Conservation (phyloP, 64 coral and sea anemone species). For the Porites lutea region DNA sequence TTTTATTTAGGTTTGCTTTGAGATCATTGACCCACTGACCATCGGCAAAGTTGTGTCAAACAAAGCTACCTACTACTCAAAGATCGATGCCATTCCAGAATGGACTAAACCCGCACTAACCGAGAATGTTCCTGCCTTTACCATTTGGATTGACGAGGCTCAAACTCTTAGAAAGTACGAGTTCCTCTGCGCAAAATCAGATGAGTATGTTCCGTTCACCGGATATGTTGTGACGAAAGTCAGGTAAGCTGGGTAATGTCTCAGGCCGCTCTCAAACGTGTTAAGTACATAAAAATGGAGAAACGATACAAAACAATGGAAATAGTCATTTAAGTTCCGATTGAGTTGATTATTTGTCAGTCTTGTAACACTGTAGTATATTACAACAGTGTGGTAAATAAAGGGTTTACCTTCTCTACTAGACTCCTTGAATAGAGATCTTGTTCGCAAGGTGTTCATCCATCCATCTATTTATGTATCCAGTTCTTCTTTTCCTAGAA, state of each 20-base stretch:
- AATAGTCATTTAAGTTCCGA: no score
- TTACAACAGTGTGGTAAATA: no score
- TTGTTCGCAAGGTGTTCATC: not conserved
- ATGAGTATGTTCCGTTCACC: constrained; percentile 73
- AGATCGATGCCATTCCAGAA: constrained; percentile 65
- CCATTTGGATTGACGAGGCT: constrained; percentile 72
- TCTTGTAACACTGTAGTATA: not conserved
- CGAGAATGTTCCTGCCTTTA: constrained; percentile 70
- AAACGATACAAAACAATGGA: no score
- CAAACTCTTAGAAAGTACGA: constrained; percentile 77
- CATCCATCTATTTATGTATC: not conserved
- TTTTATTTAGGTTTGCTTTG: constrained; percentile 75
- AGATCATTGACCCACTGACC: constrained; percentile 78
- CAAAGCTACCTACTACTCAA: constrained; percentile 89
- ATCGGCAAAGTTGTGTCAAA: constrained; percentile 81
- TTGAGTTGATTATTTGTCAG: not conserved
- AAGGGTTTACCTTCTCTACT: no score
- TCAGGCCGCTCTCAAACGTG: no score
- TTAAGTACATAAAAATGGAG: no score
- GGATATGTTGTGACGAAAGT: constrained; percentile 61
- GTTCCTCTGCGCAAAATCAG: constrained; percentile 76
- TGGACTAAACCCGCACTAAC: constrained; percentile 70
- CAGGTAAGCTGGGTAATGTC: constrained; percentile 51
- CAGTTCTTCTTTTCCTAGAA: not conserved
- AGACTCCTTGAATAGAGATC: no score